These are phyloP conservation scores for Chiloscyllium punctatum DNA, from an alignment of 2,797 vertebrate genomes.

Conservation along the genomic window DNA sequence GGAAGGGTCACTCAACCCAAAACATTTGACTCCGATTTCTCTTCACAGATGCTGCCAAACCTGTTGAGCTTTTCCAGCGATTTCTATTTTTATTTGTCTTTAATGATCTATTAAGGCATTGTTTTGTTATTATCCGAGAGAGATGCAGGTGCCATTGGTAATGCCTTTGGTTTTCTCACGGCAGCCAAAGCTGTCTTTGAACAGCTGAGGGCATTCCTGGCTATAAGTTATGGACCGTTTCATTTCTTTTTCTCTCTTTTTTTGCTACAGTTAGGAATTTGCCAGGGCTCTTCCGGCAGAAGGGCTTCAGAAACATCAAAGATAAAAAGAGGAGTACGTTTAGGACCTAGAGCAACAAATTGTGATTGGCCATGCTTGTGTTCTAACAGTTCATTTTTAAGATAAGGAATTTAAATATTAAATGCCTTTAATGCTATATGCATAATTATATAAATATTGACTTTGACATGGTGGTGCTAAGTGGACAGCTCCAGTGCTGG, in stretches of 20 bases:
- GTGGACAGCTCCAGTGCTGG: slow-evolving; percentile 15
- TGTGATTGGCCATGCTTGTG: neutral
- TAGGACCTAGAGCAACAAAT: neutral
- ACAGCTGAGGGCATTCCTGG: neutral
- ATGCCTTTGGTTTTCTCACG: neutral
- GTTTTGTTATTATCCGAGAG: neutral
- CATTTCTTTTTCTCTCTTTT: neutral
- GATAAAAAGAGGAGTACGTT: neutral
- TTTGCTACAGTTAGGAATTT: neutral
- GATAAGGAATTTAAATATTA: neutral
- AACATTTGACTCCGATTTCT: too few relatives aligned
- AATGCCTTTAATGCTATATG: neutral
- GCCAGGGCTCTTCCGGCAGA: neutral
- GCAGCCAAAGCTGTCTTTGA: neutral
- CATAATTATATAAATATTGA: slow-evolving; percentile 18
- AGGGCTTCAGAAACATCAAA: neutral
- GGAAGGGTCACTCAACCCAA: too few relatives aligned
- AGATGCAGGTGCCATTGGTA: neutral
- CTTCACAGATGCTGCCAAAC: too few relatives aligned
- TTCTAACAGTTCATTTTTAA: slow-evolving; percentile 12
- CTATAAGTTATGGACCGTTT: neutral
- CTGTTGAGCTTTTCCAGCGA: too few relatives aligned
- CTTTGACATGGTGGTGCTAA: neutral
- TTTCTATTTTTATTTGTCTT: too few relatives aligned
- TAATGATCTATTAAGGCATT: neutral